phyloP scores from a whole-genome alignment of 2,113 vertebrate species.

The Todiramphus chloris region DNA sequence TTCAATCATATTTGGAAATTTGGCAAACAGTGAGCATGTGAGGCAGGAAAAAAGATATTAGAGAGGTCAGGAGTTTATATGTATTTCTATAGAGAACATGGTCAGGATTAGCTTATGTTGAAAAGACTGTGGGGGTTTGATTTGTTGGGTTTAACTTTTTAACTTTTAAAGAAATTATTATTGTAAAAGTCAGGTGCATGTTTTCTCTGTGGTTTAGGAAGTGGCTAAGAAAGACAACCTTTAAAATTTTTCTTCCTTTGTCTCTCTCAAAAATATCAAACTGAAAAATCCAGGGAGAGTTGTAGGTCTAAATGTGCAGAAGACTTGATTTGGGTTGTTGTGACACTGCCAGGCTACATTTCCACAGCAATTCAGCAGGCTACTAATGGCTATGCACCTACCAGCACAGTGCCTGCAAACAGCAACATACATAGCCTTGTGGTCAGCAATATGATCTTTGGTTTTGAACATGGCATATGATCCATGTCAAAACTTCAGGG shows the following conservation, averaged over 20 bases:
- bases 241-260: background rate
- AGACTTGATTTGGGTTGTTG: background rate
- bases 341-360: background rate
- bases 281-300: background rate
- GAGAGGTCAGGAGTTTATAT: background rate
- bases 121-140: background rate
- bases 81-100: background rate
- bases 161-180: background rate
- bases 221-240: background rate
- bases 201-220: background rate
- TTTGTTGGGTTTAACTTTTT: fast-evolving
- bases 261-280: background rate
- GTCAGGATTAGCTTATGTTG: background rate
- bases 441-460: background rate
- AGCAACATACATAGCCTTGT: fast-evolving
- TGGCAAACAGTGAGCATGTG: background rate
- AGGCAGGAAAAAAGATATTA: background rate
- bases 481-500: background rate
- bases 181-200: background rate
- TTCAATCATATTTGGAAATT: background rate
- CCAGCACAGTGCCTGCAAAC: background rate
- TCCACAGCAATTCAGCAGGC: background rate
- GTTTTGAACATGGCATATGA: background rate
- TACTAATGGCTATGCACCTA: background rate
- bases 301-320: background rate